Evolutionary conservation across 2,888 invertebrate species (phyloP).

Genomic region (Notodonta ziczac): DNA sequence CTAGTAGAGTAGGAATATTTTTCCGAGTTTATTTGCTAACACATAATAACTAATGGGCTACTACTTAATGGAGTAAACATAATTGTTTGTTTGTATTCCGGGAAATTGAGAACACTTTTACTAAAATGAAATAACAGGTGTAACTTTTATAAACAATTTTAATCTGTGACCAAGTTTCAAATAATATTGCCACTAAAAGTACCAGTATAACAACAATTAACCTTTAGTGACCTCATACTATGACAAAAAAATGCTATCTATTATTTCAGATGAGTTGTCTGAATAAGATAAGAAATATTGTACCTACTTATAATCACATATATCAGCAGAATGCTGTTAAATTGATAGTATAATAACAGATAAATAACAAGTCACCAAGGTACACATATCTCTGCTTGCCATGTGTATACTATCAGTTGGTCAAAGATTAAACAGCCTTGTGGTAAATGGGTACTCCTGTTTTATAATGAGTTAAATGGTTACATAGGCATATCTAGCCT

Average conservation of each 20-base stretch:
- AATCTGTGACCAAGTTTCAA: background rate
- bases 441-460: background rate
- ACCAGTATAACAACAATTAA: constrained; percentile 3
- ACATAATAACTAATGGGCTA: too few species aligned
- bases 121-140: too few species aligned
- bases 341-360: constrained; percentile 28
- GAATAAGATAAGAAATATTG: constrained; percentile 6
- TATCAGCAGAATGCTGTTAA: constrained; percentile 1
- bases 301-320: constrained; percentile 3
- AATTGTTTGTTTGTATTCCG: too few species aligned
- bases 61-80: too few species aligned
- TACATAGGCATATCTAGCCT: too few species aligned
- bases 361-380: constrained; percentile 26
- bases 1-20: too few species aligned
- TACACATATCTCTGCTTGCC: constrained; percentile 29
- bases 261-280: constrained; percentile 2
- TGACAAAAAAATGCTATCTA: background rate
- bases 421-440: constrained; percentile 56
- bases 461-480: background rate
- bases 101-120: too few species aligned
- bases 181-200: background rate
- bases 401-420: constrained; percentile 33
- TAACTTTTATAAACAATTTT: too few species aligned
- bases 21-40: too few species aligned
- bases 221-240: constrained; percentile 3